Evolutionary conservation across 2,888 invertebrate genomes (phyloP), one percentile per base, ranked within the genome.

Genomic region (Leucophenga montana): DNA sequence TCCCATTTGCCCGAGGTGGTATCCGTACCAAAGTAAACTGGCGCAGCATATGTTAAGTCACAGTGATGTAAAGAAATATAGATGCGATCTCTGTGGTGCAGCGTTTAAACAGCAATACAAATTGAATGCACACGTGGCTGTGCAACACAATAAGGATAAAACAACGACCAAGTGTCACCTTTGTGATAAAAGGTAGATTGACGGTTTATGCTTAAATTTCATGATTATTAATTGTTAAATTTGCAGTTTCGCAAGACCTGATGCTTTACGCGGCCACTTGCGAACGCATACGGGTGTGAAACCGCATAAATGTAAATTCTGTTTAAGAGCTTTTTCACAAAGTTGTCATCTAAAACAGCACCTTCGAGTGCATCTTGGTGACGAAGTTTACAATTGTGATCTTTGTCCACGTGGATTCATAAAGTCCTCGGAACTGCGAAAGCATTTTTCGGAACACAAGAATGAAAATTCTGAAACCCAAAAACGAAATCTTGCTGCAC

Each of bases 81-180:
- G 91, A 73, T 93, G 93, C 74, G 91, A 91, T 54, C 90, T 90
- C 67, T 93, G 93, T 75, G 91, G 91, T 18, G 91, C 92, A 71
- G 76, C 89, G 33, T 91, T 91, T 78, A 91, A 91, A 0, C 90
- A 91, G 71, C 87, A 88, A 1, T 90, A 89, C 77, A 90, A 91
- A 0, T 83, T 93, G 50, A 92, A 91, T 80, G 91, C 93, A 65
- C 93, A 93, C 80, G 89, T 90, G 27, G 27, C 27, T 78, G 84
- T 92, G 22, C 92, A 92, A 27, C 93, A 93, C 78, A 90, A 92
- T 0, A 92, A 92, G 0, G 89, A 92, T 27, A 2, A 2, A 18
- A 76, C 75, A 16, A 78, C 76, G 0, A 74, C 75, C 57, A 77
- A 79, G 39, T 81, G 80, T 62, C 78, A 81, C 22, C 75, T 75